phyloP scores from a whole-genome alignment of 2,113 vertebrate species.

The Bubo bubo region DNA sequence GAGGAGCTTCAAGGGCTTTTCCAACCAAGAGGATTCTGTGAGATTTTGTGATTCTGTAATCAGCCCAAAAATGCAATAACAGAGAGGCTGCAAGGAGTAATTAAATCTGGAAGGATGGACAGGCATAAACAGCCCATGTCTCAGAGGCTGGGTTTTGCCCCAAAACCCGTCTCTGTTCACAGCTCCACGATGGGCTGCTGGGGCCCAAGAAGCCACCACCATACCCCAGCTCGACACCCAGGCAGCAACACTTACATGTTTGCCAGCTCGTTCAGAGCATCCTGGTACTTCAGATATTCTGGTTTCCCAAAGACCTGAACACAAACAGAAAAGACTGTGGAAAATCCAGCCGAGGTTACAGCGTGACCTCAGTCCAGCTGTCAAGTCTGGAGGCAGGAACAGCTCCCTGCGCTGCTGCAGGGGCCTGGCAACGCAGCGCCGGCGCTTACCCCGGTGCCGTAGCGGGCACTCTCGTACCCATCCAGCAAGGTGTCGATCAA shows the following conservation, averaged over 20 bases:
- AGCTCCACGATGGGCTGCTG: fast-evolving
- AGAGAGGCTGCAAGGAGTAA: neutral
- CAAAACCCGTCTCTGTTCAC: neutral
- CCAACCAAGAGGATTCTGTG: no score
- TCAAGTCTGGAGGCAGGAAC: neutral
- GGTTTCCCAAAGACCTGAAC: conserved; percentile 82
- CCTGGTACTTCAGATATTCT: conserved; percentile 88
- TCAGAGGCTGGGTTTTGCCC: neutral
- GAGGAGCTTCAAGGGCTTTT: no score
- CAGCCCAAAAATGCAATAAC: neutral
- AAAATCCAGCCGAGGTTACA: neutral
- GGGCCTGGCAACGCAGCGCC: fast-evolving
- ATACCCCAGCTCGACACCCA: fast-evolving
- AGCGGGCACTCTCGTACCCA: conserved; percentile 89
- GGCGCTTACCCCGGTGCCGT: conserved; percentile 85
- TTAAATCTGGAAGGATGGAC: neutral
- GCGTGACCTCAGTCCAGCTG: fast-evolving
- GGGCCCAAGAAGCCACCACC: neutral
- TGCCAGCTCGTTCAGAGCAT: conserved; percentile 86
- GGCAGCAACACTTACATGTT: conserved; percentile 80
- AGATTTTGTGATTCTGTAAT: no score
- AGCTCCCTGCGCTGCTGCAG: neutral
- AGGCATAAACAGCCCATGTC: neutral
- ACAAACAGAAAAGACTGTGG: neutral
- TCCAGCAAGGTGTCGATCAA: conserved; percentile 87